Evolutionary conservation across 2,113 vertebrate genomes (phyloP).

Genomic region (Thunnus maccoyii): DNA sequence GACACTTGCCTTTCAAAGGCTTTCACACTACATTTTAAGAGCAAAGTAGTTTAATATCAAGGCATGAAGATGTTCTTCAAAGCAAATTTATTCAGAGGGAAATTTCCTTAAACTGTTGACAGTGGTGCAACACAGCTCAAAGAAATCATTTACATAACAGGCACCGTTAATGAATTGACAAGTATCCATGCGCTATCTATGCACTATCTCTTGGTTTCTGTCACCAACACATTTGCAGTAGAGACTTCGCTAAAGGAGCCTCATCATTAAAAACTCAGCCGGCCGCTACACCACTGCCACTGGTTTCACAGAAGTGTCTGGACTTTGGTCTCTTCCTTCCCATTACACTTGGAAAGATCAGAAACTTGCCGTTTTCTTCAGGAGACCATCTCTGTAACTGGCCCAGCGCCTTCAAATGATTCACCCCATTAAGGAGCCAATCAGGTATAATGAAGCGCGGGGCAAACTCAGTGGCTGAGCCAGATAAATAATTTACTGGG

Average conservation of each 20-base stretch:
- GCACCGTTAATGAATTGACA: slow-evolving; percentile 60
- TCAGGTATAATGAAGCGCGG: slow-evolving; percentile 80
- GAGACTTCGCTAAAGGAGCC: slow-evolving; percentile 27
- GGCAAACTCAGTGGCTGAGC: slow-evolving; percentile 69
- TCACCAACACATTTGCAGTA: slow-evolving; percentile 23
- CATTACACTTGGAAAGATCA: slow-evolving; percentile 63
- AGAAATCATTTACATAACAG: slow-evolving; percentile 62
- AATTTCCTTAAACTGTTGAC: slow-evolving; percentile 63
- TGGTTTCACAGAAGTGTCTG: slow-evolving; percentile 57
- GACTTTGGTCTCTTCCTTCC: slow-evolving; percentile 61
- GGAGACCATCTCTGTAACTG: slow-evolving; percentile 52
- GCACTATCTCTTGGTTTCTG: slow-evolving; percentile 41
- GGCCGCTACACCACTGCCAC: slow-evolving; percentile 34
- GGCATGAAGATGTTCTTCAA: slow-evolving; percentile 60
- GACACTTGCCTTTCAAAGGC: slow-evolving; percentile 61
- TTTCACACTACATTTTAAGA: slow-evolving; percentile 45
- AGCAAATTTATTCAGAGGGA: slow-evolving; percentile 60
- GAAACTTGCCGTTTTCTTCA: slow-evolving; percentile 55
- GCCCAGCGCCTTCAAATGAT: slow-evolving; percentile 60
- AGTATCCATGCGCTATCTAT: slow-evolving; percentile 27
- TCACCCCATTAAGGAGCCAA: slow-evolving; percentile 83
- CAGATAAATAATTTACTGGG: slow-evolving; percentile 83
- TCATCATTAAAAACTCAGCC: slow-evolving; percentile 65
- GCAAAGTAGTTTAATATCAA: slow-evolving; percentile 54
- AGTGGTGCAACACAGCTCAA: slow-evolving; percentile 58